Evolutionary conservation across 2,797 vertebrate genomes (phyloP), one percentile per base, ranked within the genome.

Genomic region (Peromyscus eremicus): DNA sequence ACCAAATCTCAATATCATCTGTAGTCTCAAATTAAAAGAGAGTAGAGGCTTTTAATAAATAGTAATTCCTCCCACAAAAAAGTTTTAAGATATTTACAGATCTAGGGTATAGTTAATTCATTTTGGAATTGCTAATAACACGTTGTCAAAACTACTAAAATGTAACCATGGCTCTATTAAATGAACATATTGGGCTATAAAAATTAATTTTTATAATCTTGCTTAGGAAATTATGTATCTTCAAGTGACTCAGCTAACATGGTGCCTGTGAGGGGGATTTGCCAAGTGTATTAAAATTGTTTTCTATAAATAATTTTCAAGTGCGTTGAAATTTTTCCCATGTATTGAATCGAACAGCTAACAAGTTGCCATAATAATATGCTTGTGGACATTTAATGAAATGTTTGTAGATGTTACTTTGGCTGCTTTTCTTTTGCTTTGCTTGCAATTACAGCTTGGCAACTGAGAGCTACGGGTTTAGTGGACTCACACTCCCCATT

Each of bases 281-380:
- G 46, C 32, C 27, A 94, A 94, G 37, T 70, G 13, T 49, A n/a
- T 92, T 94, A 84, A 83, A 92, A 76, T 19, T 40, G 32, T 80
- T 91, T 79, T 68, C 75, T 80, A 77, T 77, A 89, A 89, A 89
- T 77, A 60, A n/a, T 87, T 95, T 96, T 92, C 73, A 68, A 94
- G 60, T 81, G 32, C 46, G 62, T 81, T 96, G 84, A 85, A 88
- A 79, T 23, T 40, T 91, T 80, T 66, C 49, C 49, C 87, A n/a
- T 27, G 88, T 92, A 62, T 80, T 71, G 64, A 92, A 90, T 81
- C 81, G 23, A 93, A 93, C 79, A 89, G 88, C 62, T 82, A 79
- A 80, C 71, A 93, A 64, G 43, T 55, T 93, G 88, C 71, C 32
- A 62, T 64, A 91, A 81, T 85, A 55, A 32, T 86, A 83, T 52